phyloP scores from a whole-genome alignment of 2,797 vertebrate genomes.

The Menidia menidia region DNA sequence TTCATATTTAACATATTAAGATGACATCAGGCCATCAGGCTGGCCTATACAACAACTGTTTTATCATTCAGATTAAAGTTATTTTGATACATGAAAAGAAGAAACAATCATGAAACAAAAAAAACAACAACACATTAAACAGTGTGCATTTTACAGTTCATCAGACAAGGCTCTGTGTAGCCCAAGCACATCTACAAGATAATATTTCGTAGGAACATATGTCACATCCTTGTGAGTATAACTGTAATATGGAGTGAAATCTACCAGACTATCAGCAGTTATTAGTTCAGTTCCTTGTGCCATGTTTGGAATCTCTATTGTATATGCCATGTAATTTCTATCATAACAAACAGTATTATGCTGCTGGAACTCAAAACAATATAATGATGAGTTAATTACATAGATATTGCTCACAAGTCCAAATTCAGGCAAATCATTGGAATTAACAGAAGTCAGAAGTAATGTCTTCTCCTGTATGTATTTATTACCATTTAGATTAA shows the following conservation, averaged over 20 bases:
- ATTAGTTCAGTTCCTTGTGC: conserved; percentile 41
- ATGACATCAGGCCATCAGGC: no score
- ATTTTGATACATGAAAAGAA: no score
- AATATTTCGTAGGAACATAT: no score
- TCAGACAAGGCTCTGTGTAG: no score
- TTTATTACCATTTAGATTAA: conserved; percentile 49
- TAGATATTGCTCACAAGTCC: conserved; percentile 32
- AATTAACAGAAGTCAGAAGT: conserved; percentile 9
- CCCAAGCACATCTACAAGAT: no score
- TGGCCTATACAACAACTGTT: no score
- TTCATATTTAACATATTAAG: no score
- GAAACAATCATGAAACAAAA: no score
- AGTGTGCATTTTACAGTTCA: no score
- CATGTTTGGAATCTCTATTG: conserved; percentile 39
- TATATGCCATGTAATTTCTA: conserved; percentile 26
- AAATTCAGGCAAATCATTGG: conserved; percentile 50
- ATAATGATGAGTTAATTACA: conserved; percentile 29
- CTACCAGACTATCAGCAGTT: conserved; percentile 32
- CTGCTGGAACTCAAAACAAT: conserved; percentile 49
- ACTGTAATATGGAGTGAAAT: conserved; percentile 36
- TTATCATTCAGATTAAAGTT: no score
- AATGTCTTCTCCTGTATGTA: conserved; percentile 37
- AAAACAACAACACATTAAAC: no score
- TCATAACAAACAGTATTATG: conserved; percentile 19
- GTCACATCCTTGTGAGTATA: no score